These are phyloP conservation scores for Rachycentron canadum DNA, from an alignment of 2,797 vertebrate genomes.

Conservation along the genomic window DNA sequence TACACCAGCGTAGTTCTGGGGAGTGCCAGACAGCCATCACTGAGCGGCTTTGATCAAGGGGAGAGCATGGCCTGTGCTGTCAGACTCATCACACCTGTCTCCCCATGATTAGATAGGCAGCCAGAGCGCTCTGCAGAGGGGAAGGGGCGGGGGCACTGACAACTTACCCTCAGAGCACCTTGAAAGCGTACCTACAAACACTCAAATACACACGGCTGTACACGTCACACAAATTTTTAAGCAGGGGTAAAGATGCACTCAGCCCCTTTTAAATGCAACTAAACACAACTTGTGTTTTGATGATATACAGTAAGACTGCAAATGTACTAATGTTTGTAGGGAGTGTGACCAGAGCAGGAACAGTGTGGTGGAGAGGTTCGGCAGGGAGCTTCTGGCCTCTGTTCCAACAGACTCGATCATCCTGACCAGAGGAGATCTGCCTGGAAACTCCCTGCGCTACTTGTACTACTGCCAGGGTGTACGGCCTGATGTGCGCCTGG, in stretches of 20 bases:
- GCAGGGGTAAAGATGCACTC: slow-evolving; percentile 43
- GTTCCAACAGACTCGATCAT: slow-evolving; percentile 89
- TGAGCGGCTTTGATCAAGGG: slow-evolving; percentile 87
- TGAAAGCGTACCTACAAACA: slow-evolving; percentile 66
- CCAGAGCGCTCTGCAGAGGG: slow-evolving; percentile 62
- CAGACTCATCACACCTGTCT: slow-evolving; percentile 86
- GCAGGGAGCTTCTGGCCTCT: slow-evolving; percentile 91
- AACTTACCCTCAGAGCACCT: slow-evolving; percentile 81
- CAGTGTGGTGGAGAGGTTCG: slow-evolving; percentile 91
- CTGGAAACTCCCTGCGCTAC: slow-evolving; percentile 96
- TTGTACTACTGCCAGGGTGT: slow-evolving; percentile 92
- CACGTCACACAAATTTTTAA: slow-evolving; percentile 52
- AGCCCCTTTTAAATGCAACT: slow-evolving; percentile 48
- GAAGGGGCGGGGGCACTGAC: slow-evolving; percentile 76
- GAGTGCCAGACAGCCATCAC: slow-evolving; percentile 85
- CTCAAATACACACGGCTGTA: slow-evolving; percentile 30
- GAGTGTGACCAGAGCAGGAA: slow-evolving; percentile 92
- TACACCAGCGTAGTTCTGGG: slow-evolving; percentile 79
- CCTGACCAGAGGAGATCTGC: slow-evolving; percentile 95
- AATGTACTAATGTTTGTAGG: slow-evolving; percentile 77
- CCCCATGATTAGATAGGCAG: slow-evolving; percentile 81
- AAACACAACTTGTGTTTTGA: slow-evolving; percentile 62
- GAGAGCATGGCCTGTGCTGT: slow-evolving; percentile 85
- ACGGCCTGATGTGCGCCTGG: slow-evolving; percentile 91
- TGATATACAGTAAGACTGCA: slow-evolving; percentile 38